Percentiles rank a stretch among this genome's conserved stretches.
These are phyloP conservation scores for Eucidaris tribuloides DNA, from an alignment of 35 echinoderm and acorn worm species.

Conservation along the genomic window DNA sequence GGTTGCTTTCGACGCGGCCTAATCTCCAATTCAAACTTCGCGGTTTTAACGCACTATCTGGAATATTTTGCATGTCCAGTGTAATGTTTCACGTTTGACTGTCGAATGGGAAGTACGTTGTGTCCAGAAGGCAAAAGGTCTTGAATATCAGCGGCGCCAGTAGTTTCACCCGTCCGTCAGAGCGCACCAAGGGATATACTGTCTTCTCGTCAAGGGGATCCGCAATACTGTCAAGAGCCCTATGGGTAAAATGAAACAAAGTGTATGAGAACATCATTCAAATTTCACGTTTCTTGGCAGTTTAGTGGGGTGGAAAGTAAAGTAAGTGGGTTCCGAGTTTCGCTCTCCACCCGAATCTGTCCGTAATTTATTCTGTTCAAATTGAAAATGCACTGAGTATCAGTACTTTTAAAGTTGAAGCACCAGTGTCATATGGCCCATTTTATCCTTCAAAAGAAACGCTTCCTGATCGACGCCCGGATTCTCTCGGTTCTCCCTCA, in stretches of 20 bases:
- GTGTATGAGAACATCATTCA: background rate
- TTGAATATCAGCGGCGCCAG: background rate
- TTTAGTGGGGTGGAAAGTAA: no score
- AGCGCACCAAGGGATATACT: background rate
- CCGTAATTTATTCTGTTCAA: no score
- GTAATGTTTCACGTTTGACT: background rate
- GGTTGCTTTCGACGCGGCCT: background rate
- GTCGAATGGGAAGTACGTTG: constrained; percentile 5
- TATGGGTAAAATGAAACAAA: background rate
- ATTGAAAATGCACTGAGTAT: no score
- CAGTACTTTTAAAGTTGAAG: no score
- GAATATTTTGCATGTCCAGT: background rate
- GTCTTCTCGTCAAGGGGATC: background rate
- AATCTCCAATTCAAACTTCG: background rate
- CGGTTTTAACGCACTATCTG: background rate
- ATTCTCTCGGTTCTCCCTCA: no score
- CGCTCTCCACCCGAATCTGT: no score
- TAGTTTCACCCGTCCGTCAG: background rate
- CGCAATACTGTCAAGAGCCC: background rate
- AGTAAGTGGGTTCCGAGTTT: no score
- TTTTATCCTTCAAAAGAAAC: no score
- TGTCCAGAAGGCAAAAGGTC: background rate
- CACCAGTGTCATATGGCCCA: no score
- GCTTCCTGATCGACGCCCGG: no score
- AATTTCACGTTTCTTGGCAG: background rate